Conservation (phyloP, 2,888 invertebrate species). For the Tigriopus californicus region DNA sequence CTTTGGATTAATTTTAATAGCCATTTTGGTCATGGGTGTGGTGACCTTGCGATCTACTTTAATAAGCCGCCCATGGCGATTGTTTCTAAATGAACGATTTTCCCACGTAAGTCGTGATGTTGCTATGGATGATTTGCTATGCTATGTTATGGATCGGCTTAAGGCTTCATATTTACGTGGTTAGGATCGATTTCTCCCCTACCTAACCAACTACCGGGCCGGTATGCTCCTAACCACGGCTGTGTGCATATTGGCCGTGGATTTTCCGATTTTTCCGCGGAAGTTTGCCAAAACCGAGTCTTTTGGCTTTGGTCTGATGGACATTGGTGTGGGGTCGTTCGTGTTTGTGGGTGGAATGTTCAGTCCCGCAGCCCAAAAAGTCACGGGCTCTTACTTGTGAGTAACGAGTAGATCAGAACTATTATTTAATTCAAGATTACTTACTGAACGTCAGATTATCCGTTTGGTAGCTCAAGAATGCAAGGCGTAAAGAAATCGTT, state of each 20-base stretch:
- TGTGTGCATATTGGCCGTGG: constrained; percentile 76
- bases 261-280: constrained; percentile 69
- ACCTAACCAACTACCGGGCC: constrained; percentile 46
- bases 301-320: constrained; percentile 80
- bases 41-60: too few species aligned
- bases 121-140: too few species aligned
- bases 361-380: neutral
- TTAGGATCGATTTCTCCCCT: constrained; percentile 14
- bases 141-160: too few species aligned
- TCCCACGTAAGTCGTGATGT: too few species aligned
- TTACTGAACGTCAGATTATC: too few species aligned
- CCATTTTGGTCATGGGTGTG: too few species aligned
- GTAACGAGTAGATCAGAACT: too few species aligned
- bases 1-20: too few species aligned
- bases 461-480: neutral
- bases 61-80: too few species aligned
- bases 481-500: neutral
- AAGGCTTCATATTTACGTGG: too few species aligned
- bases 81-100: too few species aligned
- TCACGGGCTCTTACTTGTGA: neutral
- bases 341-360: constrained; percentile 32
- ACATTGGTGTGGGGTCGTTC: constrained; percentile 78
- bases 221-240: constrained; percentile 51
- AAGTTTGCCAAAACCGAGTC: constrained; percentile 63
- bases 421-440: too few species aligned